These are phyloP conservation scores for Antennarius striatus DNA, from an alignment of 2,113 vertebrate species.

Conservation along the genomic window DNA sequence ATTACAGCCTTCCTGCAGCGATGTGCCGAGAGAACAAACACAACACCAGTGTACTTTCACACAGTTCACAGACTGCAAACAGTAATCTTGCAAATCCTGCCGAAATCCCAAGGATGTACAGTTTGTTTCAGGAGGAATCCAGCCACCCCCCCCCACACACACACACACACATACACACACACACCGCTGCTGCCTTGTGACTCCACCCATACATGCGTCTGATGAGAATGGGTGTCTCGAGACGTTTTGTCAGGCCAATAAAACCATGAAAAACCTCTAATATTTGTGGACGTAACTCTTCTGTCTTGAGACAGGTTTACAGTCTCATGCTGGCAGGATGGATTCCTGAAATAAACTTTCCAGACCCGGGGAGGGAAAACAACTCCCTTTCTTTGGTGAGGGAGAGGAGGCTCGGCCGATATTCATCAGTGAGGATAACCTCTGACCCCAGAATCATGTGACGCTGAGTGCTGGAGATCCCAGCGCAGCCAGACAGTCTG, in stretches of 20 bases:
- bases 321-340: conserved; percentile 76
- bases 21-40: conserved; percentile 41
- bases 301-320: conserved; percentile 78
- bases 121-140: conserved; percentile 22
- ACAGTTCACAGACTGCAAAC: conserved; percentile 52
- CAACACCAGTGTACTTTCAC: conserved; percentile 60
- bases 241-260: conserved; percentile 66
- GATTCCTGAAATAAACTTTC: conserved; percentile 82
- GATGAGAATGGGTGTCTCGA: conserved; percentile 43
- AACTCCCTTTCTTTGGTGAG: conserved; percentile 78
- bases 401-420: conserved; percentile 73
- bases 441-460: conserved; percentile 82
- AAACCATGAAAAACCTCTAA: conserved; percentile 47
- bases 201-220: conserved; percentile 37
- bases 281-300: conserved; percentile 77
- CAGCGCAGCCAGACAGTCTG: conserved; percentile 85
- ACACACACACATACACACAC: conserved; percentile 17
- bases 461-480: conserved; percentile 81
- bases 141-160: conserved; percentile 8
- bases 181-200: conserved; percentile 6
- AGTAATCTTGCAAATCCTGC: conserved; percentile 68
- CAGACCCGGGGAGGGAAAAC: conserved; percentile 78
- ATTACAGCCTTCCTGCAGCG: conserved; percentile 21
- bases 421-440: conserved; percentile 85
- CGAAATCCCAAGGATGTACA: conserved; percentile 51